A percentile compares a stretch with the other conserved stretches of the same genome.
phyloP scores from a whole-genome alignment of 2,888 invertebrate species.

The Dilophus febrilis region DNA sequence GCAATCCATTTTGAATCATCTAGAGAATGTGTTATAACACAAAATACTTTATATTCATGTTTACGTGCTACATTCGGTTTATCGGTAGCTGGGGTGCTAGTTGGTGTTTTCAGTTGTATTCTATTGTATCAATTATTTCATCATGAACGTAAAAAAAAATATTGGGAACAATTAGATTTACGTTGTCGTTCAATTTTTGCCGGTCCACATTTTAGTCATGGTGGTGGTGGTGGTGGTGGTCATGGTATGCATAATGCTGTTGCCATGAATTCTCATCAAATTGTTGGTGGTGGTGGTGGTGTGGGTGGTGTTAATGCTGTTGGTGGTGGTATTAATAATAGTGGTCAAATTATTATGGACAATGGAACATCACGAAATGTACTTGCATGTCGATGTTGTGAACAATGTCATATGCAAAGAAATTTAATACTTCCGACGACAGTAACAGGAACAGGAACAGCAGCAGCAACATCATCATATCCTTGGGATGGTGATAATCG shows the following conservation, averaged over 20 bases:
- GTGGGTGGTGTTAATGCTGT: too few relatives aligned
- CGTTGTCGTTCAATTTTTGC: conserved; percentile 63
- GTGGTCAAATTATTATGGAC: conserved; percentile 17
- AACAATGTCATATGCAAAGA: conserved; percentile 42
- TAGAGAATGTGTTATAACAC: conserved; percentile 77
- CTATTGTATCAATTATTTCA: conserved; percentile 30
- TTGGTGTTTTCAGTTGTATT: conserved; percentile 71
- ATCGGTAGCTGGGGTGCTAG: conserved; percentile 75
- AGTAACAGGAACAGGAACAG: too few relatives aligned
- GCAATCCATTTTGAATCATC: conserved; percentile 66
- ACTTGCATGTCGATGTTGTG: conserved; percentile 50
- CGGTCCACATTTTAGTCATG: conserved; percentile 18
- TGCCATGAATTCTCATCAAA: conserved; percentile 15
- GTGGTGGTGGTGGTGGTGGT: conserved; percentile 26
- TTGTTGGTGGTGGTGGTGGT: conserved; percentile 26
- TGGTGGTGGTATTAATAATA: too few relatives aligned
- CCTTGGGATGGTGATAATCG: conserved; percentile 37
- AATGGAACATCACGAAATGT: conserved; percentile 28
- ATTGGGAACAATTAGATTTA: conserved; percentile 81
- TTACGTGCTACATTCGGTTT: conserved; percentile 79
- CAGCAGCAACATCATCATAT: conserved; percentile 36
- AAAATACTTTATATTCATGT: conserved; percentile 76
- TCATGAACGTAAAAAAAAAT: conserved; percentile 87
- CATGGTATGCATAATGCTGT: too few relatives aligned
- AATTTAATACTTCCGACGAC: too few relatives aligned